phyloP scores from a whole-genome alignment of 92 coral and sea anemone genomes.

The Virgularia gustaviana region DNA sequence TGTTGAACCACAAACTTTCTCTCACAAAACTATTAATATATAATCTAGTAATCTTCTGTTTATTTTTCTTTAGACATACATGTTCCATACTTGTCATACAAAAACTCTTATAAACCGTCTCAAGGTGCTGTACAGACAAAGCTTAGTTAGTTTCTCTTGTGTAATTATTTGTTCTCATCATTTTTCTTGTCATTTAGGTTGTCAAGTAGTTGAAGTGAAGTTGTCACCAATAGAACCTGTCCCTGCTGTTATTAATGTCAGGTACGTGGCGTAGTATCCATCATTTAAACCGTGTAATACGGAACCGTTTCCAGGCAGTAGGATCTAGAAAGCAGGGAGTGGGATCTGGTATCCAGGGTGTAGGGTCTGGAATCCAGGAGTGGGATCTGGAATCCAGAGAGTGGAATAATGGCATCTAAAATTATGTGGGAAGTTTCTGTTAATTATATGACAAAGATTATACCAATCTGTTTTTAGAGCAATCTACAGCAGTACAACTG shows the following conservation, averaged over 20 bases:
- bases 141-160: neutral
- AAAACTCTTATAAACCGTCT: conserved; percentile 62
- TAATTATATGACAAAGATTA: neutral
- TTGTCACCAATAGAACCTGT: conserved; percentile 82
- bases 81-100: conserved; percentile 73
- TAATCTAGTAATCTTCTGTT: neutral
- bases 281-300: neutral
- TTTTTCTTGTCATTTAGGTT: too few relatives aligned
- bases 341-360: too few relatives aligned
- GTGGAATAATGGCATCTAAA: neutral
- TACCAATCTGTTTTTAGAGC: conserved; percentile 51
- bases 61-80: conserved; percentile 57
- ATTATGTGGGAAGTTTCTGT: neutral
- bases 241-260: conserved; percentile 71
- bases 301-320: neutral
- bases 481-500: conserved; percentile 62
- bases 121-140: conserved; percentile 50
- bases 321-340: too few relatives aligned
- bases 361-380: too few relatives aligned
- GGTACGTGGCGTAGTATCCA: conserved; percentile 45
- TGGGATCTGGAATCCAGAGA: too few relatives aligned
- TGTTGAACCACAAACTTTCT: neutral
- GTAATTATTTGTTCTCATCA: too few relatives aligned
- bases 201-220: conserved; percentile 65
- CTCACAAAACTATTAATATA: neutral